phyloP scores from a whole-genome alignment of 2,113 vertebrate species.

The Plecturocebus donacophilus region DNA sequence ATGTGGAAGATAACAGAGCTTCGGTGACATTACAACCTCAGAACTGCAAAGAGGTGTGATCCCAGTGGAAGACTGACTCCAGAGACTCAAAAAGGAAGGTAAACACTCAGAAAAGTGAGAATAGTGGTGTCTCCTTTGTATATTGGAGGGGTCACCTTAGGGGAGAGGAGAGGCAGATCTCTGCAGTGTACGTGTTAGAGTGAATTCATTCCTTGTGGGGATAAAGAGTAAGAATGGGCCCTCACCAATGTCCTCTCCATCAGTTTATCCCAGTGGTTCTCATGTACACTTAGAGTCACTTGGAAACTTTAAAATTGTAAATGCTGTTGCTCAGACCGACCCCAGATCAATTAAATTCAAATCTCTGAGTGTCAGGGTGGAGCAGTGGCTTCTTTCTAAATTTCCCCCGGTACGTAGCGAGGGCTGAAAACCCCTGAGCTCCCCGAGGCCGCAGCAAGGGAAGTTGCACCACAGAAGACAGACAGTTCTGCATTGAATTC shows the following conservation, averaged over 20 bases:
- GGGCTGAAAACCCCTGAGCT: neutral
- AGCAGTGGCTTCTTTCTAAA: neutral
- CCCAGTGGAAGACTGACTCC: neutral
- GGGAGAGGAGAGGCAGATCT: neutral
- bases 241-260: neutral
- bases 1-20: neutral
- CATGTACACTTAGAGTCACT: neutral
- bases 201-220: neutral
- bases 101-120: neutral
- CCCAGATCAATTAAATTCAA: neutral
- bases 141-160: neutral
- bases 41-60: neutral
- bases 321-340: neutral
- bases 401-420: neutral
- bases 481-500: neutral
- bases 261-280: neutral
- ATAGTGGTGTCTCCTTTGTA: neutral
- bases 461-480: neutral
- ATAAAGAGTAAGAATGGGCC: neutral
- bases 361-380: neutral
- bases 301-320: neutral
- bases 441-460: neutral
- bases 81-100: neutral
- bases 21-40: neutral
- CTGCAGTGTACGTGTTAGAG: neutral